Evolutionary conservation across 2,888 invertebrate species (phyloP), one percentile per base, ranked within the genome.

Genomic region (Agriopis marginaria): DNA sequence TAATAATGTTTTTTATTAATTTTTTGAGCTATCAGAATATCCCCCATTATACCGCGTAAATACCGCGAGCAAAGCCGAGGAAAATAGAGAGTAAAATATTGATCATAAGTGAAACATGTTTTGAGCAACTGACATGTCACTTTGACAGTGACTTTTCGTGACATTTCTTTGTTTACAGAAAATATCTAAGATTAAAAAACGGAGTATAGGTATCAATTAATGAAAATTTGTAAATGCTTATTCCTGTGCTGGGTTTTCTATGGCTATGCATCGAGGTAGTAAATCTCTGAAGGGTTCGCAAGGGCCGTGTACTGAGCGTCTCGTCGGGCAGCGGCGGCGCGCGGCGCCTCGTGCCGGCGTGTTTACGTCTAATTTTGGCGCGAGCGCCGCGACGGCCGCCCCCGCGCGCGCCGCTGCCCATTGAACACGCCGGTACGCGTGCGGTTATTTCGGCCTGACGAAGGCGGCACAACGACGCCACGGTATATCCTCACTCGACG

Each of bases 311-410:
- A 56, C 67, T 79, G 74, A 78, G 76, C 81, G 79, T 75, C 77
- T 74, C 76, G 77, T 77, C 79, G 77, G 79, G 45, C 81, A 79
- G 39, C 81, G 84, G 81, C 86, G 90, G 79, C 49, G 81, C 84
- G 82, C 86, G 91, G 91, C 92, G 92, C 92, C 91, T 91, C 89
- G 86, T 87, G 88, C 86, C 87, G 86, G 82, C 88, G 89, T 93
- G 92, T 93, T 93, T 93, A 93, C 93, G 92, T 93, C 93, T 93
- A 93, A 93, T 93, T 93, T 91, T 89, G 93, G 93, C 93, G 90
- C 89, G 91, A 92, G 92, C 93, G 92, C 91, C 91, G 90, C 92
- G 88, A 86, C 89, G 89, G 78, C 84, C 85, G 82, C 89, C 88
- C 89, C 87, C 87, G 82, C 87, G 76, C 86, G 79, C 85, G 84